A percentile compares a stretch with the other conserved stretches of the same genome.
Conservation (phyloP, 2,888 invertebrate species). For the Dynastes tityus region DNA sequence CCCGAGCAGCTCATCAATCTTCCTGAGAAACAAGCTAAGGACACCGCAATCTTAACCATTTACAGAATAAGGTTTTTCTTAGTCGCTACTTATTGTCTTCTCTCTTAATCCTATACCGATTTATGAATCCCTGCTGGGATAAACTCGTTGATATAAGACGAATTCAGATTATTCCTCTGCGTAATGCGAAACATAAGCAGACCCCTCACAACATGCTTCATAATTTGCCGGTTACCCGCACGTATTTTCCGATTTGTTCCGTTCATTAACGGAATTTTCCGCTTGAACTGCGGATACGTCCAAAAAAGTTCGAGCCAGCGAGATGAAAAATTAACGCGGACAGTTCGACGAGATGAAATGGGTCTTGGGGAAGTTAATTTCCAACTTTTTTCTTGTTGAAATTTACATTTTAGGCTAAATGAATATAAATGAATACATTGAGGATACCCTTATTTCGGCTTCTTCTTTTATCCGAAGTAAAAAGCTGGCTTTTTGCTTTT, state of each 20-base stretch:
- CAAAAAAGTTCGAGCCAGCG: not conserved
- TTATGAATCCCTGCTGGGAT: not conserved
- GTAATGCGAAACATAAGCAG: not conserved
- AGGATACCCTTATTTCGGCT: too few species aligned
- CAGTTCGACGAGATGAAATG: not conserved
- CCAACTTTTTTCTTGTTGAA: constrained; percentile 2
- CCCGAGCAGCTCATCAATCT: constrained; percentile 2
- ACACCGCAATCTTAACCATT: not conserved
- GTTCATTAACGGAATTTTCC: not conserved
- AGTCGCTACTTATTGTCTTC: not conserved
- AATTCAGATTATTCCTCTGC: not conserved
- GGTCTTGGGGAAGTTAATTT: not conserved
- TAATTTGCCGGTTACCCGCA: not conserved
- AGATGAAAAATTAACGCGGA: not conserved
- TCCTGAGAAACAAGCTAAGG: not conserved
- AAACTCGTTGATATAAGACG: not conserved
- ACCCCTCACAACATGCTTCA: not conserved
- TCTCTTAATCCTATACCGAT: not conserved
- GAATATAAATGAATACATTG: constrained; percentile 13
- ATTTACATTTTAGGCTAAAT: constrained; percentile 4
- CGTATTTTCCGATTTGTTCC: not conserved
- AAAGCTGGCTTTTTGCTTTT: too few species aligned
- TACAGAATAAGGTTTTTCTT: not conserved
- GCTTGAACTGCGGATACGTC: not conserved
- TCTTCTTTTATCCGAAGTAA: too few species aligned